A percentile compares a stretch with the other conserved stretches of the same genome.
Conservation (phyloP, 2,797 vertebrate genomes). For the Melanogrammus aeglefinus region DNA sequence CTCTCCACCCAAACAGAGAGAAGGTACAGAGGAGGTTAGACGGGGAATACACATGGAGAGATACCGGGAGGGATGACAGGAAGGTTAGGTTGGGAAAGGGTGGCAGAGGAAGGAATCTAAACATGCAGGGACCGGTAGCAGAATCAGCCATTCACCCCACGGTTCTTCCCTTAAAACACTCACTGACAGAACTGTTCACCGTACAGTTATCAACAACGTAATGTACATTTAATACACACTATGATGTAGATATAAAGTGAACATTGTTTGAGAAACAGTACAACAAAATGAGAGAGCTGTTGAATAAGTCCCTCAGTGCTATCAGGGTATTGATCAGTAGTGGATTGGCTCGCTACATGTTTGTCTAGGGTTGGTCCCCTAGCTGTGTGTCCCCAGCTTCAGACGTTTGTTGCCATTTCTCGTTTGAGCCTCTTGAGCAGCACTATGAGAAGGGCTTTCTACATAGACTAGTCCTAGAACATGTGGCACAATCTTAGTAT, state of each 20-base stretch:
- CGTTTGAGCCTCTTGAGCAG: background rate
- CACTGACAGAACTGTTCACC: background rate
- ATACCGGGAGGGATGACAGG: conserved; percentile 1
- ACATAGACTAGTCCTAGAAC: background rate
- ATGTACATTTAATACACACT: background rate
- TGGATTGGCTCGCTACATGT: background rate
- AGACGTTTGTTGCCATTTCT: background rate
- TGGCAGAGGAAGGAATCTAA: conserved; percentile 42
- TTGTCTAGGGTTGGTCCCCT: background rate
- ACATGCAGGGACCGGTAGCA: conserved; percentile 50
- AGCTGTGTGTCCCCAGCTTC: background rate
- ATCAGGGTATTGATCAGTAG: background rate
- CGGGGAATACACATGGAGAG: background rate
- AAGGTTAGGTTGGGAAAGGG: conserved; percentile 7
- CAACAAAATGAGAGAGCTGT: background rate
- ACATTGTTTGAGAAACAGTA: background rate
- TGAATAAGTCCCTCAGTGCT: background rate
- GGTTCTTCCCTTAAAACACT: background rate
- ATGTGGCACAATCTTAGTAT: background rate
- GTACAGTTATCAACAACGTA: background rate
- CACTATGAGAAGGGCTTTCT: background rate
- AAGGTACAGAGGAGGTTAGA: background rate
- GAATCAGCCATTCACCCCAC: background rate
- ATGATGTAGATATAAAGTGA: background rate
- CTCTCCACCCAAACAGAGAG: background rate